Conservation (phyloP, 2,797 vertebrate species). For the Helarctos malayanus region DNA sequence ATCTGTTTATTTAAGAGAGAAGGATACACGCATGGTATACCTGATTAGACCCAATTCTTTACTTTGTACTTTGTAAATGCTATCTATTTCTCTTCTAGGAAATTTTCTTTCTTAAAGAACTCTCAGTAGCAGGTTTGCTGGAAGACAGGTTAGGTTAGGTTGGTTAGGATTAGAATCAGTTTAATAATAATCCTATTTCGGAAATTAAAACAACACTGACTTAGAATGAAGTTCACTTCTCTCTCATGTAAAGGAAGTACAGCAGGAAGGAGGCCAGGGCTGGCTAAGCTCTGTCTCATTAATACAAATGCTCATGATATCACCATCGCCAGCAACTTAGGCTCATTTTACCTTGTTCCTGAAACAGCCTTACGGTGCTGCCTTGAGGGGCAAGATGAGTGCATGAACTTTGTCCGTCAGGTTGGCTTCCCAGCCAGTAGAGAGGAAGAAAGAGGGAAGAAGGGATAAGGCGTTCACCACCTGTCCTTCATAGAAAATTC, state of each 20-base stretch:
- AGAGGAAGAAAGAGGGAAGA: not conserved
- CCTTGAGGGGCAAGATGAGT: not conserved
- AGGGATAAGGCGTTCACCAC: not conserved
- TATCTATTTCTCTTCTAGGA: not conserved
- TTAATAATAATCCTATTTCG: not conserved
- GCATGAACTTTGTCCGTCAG: not conserved
- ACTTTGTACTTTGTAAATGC: not conserved
- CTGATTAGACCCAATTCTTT: not conserved
- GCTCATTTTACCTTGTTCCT: not conserved
- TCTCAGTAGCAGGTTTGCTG: not conserved
- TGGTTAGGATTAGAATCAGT: not conserved
- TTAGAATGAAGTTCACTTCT: conserved; percentile 18
- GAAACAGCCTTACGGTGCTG: not conserved
- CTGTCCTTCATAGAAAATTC: not conserved
- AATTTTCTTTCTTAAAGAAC: not conserved
- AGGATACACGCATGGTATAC: not conserved
- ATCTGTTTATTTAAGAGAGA: not conserved
- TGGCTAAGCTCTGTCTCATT: not conserved
- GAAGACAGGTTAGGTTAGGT: conserved; percentile 9
- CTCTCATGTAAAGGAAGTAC: not conserved
- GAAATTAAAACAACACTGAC: not conserved
- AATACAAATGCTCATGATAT: accelerated
- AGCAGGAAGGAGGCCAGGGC: not conserved
- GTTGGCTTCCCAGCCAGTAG: not conserved
- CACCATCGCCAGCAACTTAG: not conserved